A percentile compares a stretch with the other conserved stretches of the same genome.
These are phyloP conservation scores for Aptenodytes forsteri DNA, from an alignment of 2,113 vertebrate genomes.

Conservation along the genomic window DNA sequence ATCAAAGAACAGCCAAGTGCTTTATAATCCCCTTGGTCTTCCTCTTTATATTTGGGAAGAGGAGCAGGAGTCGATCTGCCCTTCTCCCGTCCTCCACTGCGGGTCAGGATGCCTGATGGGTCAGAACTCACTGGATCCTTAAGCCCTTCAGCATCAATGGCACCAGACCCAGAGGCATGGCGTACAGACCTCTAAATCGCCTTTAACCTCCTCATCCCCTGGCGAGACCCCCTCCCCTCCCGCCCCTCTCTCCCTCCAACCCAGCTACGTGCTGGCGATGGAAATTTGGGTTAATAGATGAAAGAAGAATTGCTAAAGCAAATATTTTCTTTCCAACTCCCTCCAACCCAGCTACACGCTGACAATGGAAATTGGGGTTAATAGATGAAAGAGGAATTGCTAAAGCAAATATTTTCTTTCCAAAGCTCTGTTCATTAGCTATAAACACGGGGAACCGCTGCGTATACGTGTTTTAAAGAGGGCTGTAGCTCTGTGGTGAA, in stretches of 20 bases:
- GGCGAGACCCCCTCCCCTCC: background rate
- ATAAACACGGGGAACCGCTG: background rate
- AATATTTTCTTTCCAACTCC: no score
- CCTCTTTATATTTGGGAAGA: background rate
- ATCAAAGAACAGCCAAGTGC: background rate
- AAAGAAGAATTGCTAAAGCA: no score
- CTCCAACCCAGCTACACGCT: rapidly evolving
- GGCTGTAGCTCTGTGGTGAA: background rate
- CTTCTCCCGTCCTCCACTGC: background rate
- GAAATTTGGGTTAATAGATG: no score
- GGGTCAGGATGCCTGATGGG: rapidly evolving
- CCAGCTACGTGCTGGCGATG: rapidly evolving
- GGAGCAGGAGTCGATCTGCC: background rate
- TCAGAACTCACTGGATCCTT: background rate
- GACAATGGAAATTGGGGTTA: background rate
- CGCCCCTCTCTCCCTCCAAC: background rate
- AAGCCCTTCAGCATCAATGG: background rate
- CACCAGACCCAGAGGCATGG: background rate
- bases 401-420: conserved; percentile 29
- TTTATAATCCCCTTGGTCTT: background rate
- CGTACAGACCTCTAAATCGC: background rate
- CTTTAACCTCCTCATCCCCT: background rate
- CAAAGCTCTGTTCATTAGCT: background rate
- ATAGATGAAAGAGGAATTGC: background rate
- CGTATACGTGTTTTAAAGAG: rapidly evolving